Evolutionary conservation across 2,797 vertebrate genomes (phyloP), one percentile per base, ranked within the genome.

Genomic region (Okamejei kenojei): DNA sequence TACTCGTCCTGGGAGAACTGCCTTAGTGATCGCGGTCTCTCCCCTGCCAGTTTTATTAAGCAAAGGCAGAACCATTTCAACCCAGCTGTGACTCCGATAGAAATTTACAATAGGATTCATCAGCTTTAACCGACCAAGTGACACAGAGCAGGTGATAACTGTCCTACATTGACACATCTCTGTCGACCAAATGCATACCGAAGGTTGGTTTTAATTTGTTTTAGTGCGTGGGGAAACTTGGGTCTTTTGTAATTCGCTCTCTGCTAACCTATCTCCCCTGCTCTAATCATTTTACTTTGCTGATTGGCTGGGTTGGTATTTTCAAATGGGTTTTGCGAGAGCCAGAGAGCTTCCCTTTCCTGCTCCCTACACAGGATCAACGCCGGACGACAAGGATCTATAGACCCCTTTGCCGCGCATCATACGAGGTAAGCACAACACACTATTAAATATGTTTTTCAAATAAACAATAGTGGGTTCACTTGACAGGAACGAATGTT

Each of bases 231-330:
- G 63, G 15, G n/a, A 58, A 54, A 82, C 1, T 26, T 80, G 45
- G 26, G 81, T 32, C 21, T 19, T 88, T 65, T 32, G n/a, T 21
- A 74, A 74, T 29, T 29, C 35, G 23, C 5, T 32, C 6, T 26
- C 23, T 74, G 32, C 38, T 17, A 45, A 38, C 68, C 65, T 74
- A 73, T 74, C 90, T 65, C 32, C 88, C 90, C 32, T 13, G 19
- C 21, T 29, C 90, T 74, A 38, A 11, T 65, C 32, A 54, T 29
- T 74, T 74, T 13, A 21, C 15, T 10, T 74, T 91, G 32, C 90
- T 92, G 90, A 92, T 92, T 54, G 90, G 90, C 90, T 76, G 35
- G 45, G 90, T 92, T 92, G 76, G 71, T 76, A 92, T 92, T 92
- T 92, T 92, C 71, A 92, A 92, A 92, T 45, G 71, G 71, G 90